Conservation (phyloP, 1,140 invertebrate species). For the Bombus superbus region DNA sequence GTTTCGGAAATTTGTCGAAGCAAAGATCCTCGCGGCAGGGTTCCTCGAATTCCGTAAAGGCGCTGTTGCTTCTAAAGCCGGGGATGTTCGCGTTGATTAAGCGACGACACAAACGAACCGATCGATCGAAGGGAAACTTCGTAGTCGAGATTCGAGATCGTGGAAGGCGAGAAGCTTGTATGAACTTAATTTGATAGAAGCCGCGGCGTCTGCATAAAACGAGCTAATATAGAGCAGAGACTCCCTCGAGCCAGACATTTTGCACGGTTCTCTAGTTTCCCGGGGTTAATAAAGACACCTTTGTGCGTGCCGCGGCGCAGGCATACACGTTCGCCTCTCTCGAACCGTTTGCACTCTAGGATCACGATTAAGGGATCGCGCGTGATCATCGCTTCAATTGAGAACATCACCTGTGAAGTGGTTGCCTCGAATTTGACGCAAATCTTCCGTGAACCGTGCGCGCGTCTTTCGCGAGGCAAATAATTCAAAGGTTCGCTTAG, state of each 20-base stretch:
- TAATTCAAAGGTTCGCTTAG: not conserved
- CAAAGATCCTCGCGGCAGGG: not conserved
- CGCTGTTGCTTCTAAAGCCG: not conserved
- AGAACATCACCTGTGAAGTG: constrained; percentile 32
- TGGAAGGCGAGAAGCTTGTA: constrained; percentile 33
- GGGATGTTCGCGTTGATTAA: constrained; percentile 16
- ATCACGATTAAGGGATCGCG: constrained; percentile 29
- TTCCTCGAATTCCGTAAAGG: not conserved
- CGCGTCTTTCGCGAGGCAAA: not conserved
- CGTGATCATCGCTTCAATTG: constrained; percentile 30
- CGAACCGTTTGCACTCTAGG: constrained; percentile 25
- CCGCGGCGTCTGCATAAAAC: constrained; percentile 52
- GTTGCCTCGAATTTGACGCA: not conserved
- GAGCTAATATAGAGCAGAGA: constrained; percentile 61
- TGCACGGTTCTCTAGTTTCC: constrained; percentile 54
- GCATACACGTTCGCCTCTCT: constrained; percentile 17
- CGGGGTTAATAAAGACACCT: constrained; percentile 44
- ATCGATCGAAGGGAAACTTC: constrained; percentile 48
- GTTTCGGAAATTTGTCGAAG: not conserved
- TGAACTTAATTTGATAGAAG: constrained; percentile 63
- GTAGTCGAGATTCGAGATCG: constrained; percentile 43
- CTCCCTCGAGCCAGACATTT: constrained; percentile 39
- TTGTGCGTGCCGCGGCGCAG: constrained; percentile 30
- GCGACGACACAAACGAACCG: constrained; percentile 11
- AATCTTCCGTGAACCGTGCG: not conserved